Percentiles rank a stretch among this genome's conserved stretches.
phyloP scores from a whole-genome alignment of 2,113 vertebrate genomes.

The Gnathonemus longibarbis region DNA sequence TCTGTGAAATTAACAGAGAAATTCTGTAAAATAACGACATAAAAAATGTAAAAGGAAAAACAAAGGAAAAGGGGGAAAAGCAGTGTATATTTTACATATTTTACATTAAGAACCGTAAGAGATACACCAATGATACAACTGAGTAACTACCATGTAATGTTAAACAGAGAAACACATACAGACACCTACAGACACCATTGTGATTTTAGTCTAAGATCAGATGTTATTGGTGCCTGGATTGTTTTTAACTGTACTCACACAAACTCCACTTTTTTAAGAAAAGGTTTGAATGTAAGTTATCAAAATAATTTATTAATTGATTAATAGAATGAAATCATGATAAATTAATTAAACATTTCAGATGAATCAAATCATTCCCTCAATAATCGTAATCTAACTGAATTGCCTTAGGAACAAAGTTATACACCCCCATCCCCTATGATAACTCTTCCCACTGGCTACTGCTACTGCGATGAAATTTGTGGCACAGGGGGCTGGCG shows the following conservation, averaged over 20 bases:
- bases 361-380: background rate
- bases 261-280: background rate
- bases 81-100: too few relatives aligned
- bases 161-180: background rate
- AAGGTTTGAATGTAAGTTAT: background rate
- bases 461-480: background rate
- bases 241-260: background rate
- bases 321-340: background rate
- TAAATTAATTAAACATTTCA: background rate
- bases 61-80: too few relatives aligned
- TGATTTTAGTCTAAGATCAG: background rate
- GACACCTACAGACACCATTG: background rate
- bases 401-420: background rate
- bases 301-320: background rate
- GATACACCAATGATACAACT: background rate
- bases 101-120: background rate
- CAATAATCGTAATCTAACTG: background rate
- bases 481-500: background rate
- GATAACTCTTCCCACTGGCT: background rate
- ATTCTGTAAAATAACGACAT: too few relatives aligned
- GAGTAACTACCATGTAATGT: background rate
- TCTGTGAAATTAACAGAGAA: too few relatives aligned
- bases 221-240: background rate
- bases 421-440: background rate
- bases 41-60: too few relatives aligned